Base-by-base conservation (phyloP, 2,797 vertebrate genomes). In the Cossypha niveicapilla region DNA sequence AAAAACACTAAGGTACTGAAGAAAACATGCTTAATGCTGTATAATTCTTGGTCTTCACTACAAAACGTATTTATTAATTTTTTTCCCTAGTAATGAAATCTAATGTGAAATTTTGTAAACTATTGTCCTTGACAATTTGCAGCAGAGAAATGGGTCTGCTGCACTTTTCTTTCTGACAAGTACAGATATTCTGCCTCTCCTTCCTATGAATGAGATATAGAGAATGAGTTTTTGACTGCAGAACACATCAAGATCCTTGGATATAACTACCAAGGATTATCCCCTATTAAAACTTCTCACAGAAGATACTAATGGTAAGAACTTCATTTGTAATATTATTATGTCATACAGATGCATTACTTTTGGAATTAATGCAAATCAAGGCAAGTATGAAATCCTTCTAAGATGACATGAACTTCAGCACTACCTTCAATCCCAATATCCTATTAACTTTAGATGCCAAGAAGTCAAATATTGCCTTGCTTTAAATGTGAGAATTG, bases 331-430 rank as follows among this genome's bases (percentile, higher is more conserved):
- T 50, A 71, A 7, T 16, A 50, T 9, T 21, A 77, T 6, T 54
- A 54, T 51, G 27, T 32, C 60, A 60, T 8, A 35, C 2, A 44
- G 44, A 65, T 18, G 6, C 32, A 47, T 41, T 27, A 17, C 30
- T 75, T 89, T 32, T 11, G 25, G 56, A 82, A 72, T 73, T 34
- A 79, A 65, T 18, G 18, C 18, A 58, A 54, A 74, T 68, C 39
- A 68, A 68, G 82, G 77, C 22, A 84, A 62, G 9, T 16, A 62
- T 22, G 21, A 90, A 66, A 54, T 48, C 54, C 30, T 88, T 77
- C 23, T 44, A 76, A 60, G 24, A 54, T 44, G 18, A 77, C 27
- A 63, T 24, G 23, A 77, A 83, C 23, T n/a, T 61, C 58, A 77
- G 12, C 14, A 41, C 13, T n/a, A 62, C 27, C 61, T 76, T 76